These are phyloP conservation scores for Micoletzkya japonica DNA, from an alignment of 2,888 invertebrate species.

Conservation along the genomic window DNA sequence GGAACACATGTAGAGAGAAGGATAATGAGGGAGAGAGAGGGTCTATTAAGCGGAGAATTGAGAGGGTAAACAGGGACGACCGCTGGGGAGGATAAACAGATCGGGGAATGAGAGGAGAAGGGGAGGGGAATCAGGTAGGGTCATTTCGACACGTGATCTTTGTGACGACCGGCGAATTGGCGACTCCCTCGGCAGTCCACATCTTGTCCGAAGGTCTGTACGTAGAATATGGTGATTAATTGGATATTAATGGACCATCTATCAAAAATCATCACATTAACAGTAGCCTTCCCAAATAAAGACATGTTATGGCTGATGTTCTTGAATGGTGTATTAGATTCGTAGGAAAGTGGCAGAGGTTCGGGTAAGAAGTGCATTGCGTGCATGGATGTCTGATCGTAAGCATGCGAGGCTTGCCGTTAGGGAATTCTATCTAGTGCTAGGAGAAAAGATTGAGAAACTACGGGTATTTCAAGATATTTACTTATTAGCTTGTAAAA, in stretches of 20 bases:
- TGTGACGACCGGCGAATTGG: not conserved
- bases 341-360: no score
- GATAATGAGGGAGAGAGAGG: not conserved
- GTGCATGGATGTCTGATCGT: no score
- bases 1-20: not conserved
- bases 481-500: slow-evolving; percentile 3
- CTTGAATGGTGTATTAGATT: no score
- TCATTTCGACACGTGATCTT: slow-evolving; percentile 5
- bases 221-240: no score
- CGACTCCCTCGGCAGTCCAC: not conserved
- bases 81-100: not conserved
- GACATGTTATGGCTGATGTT: no score
- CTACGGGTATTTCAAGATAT: not conserved
- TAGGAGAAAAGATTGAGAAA: not conserved
- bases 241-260: no score
- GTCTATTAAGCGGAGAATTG: not conserved
- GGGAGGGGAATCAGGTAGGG: not conserved
- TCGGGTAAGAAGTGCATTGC: no score
- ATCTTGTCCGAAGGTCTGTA: not conserved
- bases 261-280: no score
- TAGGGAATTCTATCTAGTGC: no score
- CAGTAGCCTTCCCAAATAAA: no score
- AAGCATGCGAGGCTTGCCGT: no score
- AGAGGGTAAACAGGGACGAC: not conserved
- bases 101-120: not conserved